Evolutionary conservation across 2,797 vertebrate genomes (phyloP).

Genomic region (Arrhamphus sclerolepis): DNA sequence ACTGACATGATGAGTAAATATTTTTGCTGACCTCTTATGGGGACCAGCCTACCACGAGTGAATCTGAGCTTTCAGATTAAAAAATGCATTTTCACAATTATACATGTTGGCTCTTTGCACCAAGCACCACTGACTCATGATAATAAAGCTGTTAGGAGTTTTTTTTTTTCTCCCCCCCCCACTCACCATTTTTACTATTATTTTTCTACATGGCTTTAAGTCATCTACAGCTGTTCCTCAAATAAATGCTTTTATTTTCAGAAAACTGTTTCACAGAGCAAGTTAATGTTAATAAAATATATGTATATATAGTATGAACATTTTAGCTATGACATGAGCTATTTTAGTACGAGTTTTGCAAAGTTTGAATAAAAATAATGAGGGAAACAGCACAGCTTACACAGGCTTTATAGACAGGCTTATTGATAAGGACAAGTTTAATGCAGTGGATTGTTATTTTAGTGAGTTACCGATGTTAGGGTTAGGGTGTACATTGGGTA

Average conservation of each 20-base stretch:
- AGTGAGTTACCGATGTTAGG: no score
- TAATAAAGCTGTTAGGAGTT: slow-evolving; percentile 12
- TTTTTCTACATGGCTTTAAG: slow-evolving; percentile 5
- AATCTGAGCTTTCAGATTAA: slow-evolving; percentile 35
- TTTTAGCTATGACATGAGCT: no score
- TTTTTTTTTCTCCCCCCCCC: not conserved
- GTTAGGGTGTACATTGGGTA: no score
- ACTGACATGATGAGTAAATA: slow-evolving; percentile 30
- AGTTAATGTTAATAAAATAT: not conserved
- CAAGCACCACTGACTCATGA: slow-evolving; percentile 15
- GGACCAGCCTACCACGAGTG: slow-evolving; percentile 13
- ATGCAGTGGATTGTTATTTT: no score
- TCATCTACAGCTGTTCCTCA: not conserved
- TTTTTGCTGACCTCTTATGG: slow-evolving; percentile 31
- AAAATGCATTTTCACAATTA: slow-evolving; percentile 19
- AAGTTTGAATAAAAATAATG: no score
- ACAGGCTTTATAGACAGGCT: no score
- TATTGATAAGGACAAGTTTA: no score
- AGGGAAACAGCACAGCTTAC: no score
- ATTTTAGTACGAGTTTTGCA: no score
- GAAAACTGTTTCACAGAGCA: not conserved
- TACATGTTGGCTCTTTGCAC: slow-evolving; percentile 2
- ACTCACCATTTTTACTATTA: not conserved
- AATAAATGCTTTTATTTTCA: not conserved
- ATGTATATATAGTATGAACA: no score